A percentile compares a stretch with the other conserved stretches of the same genome.
phyloP scores from a whole-genome alignment of 1,140 invertebrate species.

The Cyrtorhinus lividipennis region DNA sequence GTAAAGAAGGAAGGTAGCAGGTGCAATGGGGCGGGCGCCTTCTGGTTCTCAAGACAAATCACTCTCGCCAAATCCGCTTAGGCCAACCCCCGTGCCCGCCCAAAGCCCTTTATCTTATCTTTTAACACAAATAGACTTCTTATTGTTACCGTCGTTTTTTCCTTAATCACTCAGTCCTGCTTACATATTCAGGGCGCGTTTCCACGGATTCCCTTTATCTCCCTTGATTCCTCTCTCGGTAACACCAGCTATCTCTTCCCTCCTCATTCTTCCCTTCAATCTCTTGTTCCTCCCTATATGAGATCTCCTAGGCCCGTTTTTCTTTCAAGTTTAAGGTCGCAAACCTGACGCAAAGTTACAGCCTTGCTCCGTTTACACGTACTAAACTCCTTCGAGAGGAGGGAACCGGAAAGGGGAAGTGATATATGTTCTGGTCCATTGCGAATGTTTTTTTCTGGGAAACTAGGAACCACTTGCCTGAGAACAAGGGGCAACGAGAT shows the following conservation, averaged over 20 bases:
- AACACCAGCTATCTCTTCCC: neutral
- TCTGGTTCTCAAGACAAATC: neutral
- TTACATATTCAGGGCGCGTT: neutral
- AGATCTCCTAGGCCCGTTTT: neutral
- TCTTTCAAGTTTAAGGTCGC: neutral
- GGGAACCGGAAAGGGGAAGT: too few relatives aligned
- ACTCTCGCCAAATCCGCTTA: neutral
- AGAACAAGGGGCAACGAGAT: too few relatives aligned
- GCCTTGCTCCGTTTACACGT: neutral
- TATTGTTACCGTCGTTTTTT: neutral
- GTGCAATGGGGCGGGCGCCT: neutral
- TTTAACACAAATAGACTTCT: slow-evolving; percentile 5
- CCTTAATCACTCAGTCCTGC: neutral
- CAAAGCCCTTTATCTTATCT: slow-evolving; percentile 5
- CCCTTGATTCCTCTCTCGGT: neutral
- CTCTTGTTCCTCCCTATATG: neutral
- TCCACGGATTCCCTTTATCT: neutral
- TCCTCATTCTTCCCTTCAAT: neutral
- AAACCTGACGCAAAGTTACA: neutral
- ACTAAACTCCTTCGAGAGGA: too few relatives aligned
- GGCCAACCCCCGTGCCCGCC: neutral
- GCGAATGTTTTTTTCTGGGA: too few relatives aligned
- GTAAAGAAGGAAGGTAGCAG: neutral
- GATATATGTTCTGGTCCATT: too few relatives aligned
- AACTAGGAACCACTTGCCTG: too few relatives aligned